Evolutionary conservation across 1,140 invertebrate genomes (phyloP), one percentile per base, ranked within the genome.

Genomic region (Conus betulinus): DNA sequence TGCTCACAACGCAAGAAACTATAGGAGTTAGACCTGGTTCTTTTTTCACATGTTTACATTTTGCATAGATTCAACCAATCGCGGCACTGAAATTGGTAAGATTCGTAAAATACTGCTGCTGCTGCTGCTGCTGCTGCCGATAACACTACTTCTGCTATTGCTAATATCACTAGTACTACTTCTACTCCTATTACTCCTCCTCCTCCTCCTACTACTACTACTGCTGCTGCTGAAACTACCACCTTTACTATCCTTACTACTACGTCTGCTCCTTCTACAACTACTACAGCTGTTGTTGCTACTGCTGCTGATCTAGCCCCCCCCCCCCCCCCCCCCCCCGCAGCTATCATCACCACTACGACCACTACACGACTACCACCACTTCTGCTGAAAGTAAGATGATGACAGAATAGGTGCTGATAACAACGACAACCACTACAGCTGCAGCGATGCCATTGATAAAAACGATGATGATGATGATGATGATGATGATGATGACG

Each of bases 181-280:
- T 1, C 78, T 79, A 79, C 78, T 79, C 1, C 78, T 79, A n/a
- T 23, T 79, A n/a, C 78, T 5, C 10, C 78, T 79, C 10, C 78
- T 79, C 10, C 78, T 88, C 60, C 89, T 88, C 82, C 86, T 88
- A 88, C 87, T 71, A 89, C 89, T 88, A 88, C 89, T 85, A 89
- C 89, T 88, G 82, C 89, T 88, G 84, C 74, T 84, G 83, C 89
- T 88, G 67, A 74, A 88, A 63, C 60, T 79, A 79, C 78, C 23
- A 79, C 78, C 23, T 3, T 23, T 79, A 79, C 78, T 79, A 79
- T 23, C 23, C 10, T 23, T 79, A 79, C 78, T 79, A 79, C 78
- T 79, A 79, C 78, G 2, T 13, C 51, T 79, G 23, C 78, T 79
- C 10, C 78, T 79, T 13, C 78, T 79, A 79, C 78, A 13, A 79